A percentile compares a stretch with the other conserved stretches of the same genome.
Conservation (phyloP, 2,797 vertebrate species). For the Melanotaenia nigrans region DNA sequence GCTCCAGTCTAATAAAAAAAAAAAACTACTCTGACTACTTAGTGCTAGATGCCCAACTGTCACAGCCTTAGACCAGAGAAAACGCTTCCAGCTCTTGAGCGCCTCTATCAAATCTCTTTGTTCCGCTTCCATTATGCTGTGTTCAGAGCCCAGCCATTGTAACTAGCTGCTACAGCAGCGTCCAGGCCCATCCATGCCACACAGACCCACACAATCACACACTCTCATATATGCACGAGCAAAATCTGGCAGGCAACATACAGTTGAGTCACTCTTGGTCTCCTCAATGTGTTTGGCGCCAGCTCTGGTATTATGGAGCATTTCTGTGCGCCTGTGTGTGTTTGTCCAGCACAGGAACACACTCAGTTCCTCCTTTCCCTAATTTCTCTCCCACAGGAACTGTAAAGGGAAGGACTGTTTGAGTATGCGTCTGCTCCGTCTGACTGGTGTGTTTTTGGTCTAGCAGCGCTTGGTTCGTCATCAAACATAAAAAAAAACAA, state of each 20-base stretch:
- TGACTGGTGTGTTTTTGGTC: conserved; percentile 41
- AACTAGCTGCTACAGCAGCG: conserved; percentile 66
- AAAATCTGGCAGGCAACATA: conserved; percentile 65
- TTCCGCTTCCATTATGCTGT: conserved; percentile 70
- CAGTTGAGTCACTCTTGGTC: conserved; percentile 76
- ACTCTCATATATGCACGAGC: conserved; percentile 1
- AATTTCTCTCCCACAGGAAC: conserved; percentile 62
- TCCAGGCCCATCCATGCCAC: conserved; percentile 46
- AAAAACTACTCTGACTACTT: conserved; percentile 62
- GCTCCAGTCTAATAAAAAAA: conserved; percentile 68
- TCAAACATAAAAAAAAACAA: conserved; percentile 13
- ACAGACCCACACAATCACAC: conserved; percentile 5
- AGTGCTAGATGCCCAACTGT: conserved; percentile 68
- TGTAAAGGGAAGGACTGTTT: conserved; percentile 54
- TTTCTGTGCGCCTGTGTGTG: conserved; percentile 53
- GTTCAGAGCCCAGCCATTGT: conserved; percentile 64
- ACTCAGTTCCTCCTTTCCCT: conserved; percentile 64
- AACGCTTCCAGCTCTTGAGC: conserved; percentile 69
- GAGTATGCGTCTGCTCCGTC: conserved; percentile 47
- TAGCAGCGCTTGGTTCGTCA: conserved; percentile 26
- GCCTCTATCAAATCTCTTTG: conserved; percentile 76
- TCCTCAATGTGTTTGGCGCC: conserved; percentile 63
- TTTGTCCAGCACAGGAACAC: conserved; percentile 53
- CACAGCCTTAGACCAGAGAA: conserved; percentile 60
- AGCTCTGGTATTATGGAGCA: conserved; percentile 63